A percentile compares a stretch with the other conserved stretches of the same genome.
Evolutionary conservation across 2,113 vertebrate genomes (phyloP).

Genomic region (Anhinga rufa): DNA sequence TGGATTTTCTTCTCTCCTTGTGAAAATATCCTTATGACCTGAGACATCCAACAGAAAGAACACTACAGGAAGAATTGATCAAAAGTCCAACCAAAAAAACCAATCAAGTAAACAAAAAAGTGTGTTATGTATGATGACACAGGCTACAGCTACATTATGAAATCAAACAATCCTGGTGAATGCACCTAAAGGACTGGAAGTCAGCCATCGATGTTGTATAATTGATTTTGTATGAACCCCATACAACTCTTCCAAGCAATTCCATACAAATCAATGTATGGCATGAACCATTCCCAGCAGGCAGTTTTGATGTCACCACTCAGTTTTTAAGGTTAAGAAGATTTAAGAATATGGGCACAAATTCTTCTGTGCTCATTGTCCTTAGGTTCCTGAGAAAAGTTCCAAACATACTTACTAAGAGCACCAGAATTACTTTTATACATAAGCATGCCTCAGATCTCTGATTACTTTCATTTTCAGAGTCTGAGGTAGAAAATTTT

Average conservation of each 20-base stretch:
- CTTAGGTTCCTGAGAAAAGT: background rate
- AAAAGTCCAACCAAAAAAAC: background rate
- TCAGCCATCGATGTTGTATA: fast-evolving
- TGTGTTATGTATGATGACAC: background rate
- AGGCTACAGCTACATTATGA: background rate
- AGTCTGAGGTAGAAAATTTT: background rate
- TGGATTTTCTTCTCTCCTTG: background rate
- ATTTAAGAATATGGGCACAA: background rate
- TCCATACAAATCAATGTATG: background rate
- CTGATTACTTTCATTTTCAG: background rate
- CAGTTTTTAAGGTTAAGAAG: background rate
- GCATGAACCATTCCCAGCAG: background rate
- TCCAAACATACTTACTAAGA: background rate
- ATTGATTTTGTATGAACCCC: background rate
- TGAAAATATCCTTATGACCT: background rate
- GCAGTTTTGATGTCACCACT: background rate
- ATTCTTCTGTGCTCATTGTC: background rate
- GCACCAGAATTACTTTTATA: background rate
- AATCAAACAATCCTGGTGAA: background rate
- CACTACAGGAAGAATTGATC: background rate
- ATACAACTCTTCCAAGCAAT: background rate
- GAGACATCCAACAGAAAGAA: background rate
- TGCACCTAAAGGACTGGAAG: background rate
- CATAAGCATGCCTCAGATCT: background rate
- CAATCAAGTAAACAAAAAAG: background rate